Evolutionary conservation across 2,113 vertebrate genomes (phyloP).

Genomic region (Gopherus flavomarginatus): DNA sequence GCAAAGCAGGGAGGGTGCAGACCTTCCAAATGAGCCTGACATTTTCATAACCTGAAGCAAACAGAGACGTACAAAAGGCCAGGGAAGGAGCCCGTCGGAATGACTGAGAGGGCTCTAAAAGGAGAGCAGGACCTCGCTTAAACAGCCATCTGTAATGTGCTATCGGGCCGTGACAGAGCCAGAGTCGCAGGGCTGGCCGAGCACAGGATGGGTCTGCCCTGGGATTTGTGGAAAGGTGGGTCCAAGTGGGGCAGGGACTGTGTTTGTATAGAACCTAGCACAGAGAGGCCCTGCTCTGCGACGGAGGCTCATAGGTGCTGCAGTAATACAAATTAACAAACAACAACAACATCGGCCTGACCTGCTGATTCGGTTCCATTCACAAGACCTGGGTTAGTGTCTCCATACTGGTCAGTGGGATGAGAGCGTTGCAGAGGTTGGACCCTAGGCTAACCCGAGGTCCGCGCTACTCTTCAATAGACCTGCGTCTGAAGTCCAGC

Average conservation of each 20-base stretch:
- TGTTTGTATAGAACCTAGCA: background rate
- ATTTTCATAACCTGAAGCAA: constrained; percentile 69
- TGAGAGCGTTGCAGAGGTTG: background rate
- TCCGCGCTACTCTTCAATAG: background rate
- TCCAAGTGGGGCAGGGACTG: constrained; percentile 2
- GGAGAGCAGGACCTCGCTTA: constrained; percentile 6
- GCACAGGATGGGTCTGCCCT: constrained; percentile 12
- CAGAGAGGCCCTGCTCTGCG: background rate
- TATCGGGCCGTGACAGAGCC: constrained; percentile 32
- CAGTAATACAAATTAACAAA: background rate
- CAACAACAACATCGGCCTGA: background rate
- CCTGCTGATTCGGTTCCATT: background rate
- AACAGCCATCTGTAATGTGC: background rate
- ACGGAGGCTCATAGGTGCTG: background rate
- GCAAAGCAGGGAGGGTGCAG: constrained; percentile 26
- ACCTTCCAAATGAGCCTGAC: constrained; percentile 66
- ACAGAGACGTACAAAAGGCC: constrained; percentile 31
- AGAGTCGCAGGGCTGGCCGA: constrained; percentile 12
- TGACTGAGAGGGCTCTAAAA: background rate
- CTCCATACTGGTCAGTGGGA: background rate
- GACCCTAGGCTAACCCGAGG: background rate
- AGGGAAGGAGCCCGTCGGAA: background rate
- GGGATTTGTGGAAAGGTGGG: constrained; percentile 37
- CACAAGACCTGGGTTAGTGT: background rate
- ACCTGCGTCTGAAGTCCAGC: background rate